Evolutionary conservation across 2,797 vertebrate genomes (phyloP), one percentile per base, ranked within the genome.

Genomic region (Argyrosomus regius): DNA sequence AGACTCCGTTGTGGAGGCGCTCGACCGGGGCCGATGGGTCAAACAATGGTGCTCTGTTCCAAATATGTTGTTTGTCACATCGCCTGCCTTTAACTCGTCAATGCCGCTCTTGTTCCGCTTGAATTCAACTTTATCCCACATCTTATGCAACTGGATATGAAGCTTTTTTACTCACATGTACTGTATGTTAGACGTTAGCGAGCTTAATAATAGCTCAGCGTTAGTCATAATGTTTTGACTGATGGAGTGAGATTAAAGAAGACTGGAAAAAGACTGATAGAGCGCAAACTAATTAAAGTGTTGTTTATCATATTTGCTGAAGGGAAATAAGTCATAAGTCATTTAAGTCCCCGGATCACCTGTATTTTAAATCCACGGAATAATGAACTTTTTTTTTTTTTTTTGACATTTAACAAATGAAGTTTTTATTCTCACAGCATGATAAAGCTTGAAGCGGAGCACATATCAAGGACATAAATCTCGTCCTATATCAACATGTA

Each of bases 51-150:
- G 66, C 86, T 91, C 93, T 94, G 93, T 94, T 92, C 90, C 89
- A 90, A 92, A 93, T 79, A 92, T 91, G 92, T 88, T 93, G 93
- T 94, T 94, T 94, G 90, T 93, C 89, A 90, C 90, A 90, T 89
- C 71, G 89, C 90, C 84, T 81, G 89, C 88, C 85, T 91, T 88
- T 86, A 87, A 89, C 89, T 76, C 49, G 31, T 94, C 92, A 93
- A 92, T 87, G 90, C 81, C 53, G 43, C 90, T 20, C 81, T 89
- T 93, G 91, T 92, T 89, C 76, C 59, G 5, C 71, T 68, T 9
- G 22, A 78, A 81, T 86, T 89, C 83, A 91, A 91, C 88, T 93
- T 89, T 88, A 89, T 89, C 87, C 91, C 70, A 87, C 78, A 86
- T 92, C 82, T 92, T 89, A 88, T 78, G 88, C 87, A 91, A 91